Base-by-base conservation (phyloP, 1,140 invertebrate species). In the Camponotus vicinus region DNA sequence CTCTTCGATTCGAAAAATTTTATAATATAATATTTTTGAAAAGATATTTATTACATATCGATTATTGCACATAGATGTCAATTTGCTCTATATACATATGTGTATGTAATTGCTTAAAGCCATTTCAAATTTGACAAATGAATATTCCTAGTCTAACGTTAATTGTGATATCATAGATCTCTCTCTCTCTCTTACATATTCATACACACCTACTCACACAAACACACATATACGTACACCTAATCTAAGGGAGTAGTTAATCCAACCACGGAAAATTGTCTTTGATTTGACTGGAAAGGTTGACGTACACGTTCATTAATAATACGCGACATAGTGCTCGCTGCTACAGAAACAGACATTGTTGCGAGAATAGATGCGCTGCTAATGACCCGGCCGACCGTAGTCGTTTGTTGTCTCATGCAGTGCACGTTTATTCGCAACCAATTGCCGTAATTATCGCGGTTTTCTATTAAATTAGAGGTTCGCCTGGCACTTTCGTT, bases 391-490 rank as follows among this genome's bases (percentile, higher is more conserved):
- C n/a, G 42, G 27, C 9, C n/a, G n/a, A 69, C 40, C 64, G 6
- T 34, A 37, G 32, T 70, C 64, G 37, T 83, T 66, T 34, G 45
- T 32, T 64, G 70, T 83, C 77, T 75, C 63, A 90, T 85, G 55
- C 86, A 21, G 75, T 79, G 40, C 87, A 90, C 85, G 85, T 89
- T 90, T 79, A 69, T 61, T 67, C 63, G 52, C 42, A 9, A 85
- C 42, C 32, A 87, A 89, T 89, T 90, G 83, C 82, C 71, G 77
- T 87, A 89, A 90, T 89, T 89, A 87, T 75, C 77, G 84, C 69
- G 52, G 78, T 80, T 86, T 83, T 75, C 49, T 71, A 57, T 34
- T 52, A 49, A 85, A 90, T 90, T 89, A 87, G 18, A 18, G 45
- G 32, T 45, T 70, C 61, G 40, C 37, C 59, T 49, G 64, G 37